These are phyloP conservation scores for Hypomecis atomaria DNA, from an alignment of 2,888 invertebrate genomes.

Conservation along the genomic window DNA sequence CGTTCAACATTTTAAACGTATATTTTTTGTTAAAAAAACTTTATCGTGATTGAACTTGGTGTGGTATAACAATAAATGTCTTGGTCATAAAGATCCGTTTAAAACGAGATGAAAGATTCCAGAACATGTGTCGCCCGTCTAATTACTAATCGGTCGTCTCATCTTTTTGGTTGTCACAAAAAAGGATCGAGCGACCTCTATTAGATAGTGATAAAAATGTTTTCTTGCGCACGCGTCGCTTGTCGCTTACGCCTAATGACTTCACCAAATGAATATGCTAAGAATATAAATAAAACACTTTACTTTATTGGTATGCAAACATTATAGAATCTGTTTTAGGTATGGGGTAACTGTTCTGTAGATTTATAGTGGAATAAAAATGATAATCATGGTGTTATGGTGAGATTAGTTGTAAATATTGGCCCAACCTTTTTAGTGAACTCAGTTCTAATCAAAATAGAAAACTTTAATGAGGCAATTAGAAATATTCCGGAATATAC, in stretches of 20 bases:
- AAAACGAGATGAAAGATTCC: constrained; percentile 72
- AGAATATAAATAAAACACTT: constrained; percentile 4
- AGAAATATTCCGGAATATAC: not conserved
- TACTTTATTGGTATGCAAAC: constrained; percentile 4
- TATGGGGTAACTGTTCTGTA: constrained; percentile 16
- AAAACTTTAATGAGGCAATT: constrained; percentile 6
- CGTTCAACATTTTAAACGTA: constrained; percentile 14
- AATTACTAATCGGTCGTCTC: constrained; percentile 80
- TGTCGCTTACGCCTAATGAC: constrained; percentile 5
- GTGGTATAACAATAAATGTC: constrained; percentile 58
- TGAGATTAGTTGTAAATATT: not conserved
- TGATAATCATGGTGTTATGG: not conserved
- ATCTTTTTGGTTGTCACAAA: constrained; percentile 71
- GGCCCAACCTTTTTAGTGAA: not conserved
- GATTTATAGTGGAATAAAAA: constrained; percentile 7
- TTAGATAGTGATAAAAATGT: constrained; percentile 62
- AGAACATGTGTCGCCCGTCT: constrained; percentile 81
- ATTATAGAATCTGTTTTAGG: not conserved
- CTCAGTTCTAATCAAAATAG: constrained; percentile 1
- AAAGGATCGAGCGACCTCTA: constrained; percentile 74
- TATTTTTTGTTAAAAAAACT: constrained; percentile 16
- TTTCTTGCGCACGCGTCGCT: constrained; percentile 66
- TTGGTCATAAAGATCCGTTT: constrained; percentile 62
- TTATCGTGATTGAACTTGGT: constrained; percentile 41
- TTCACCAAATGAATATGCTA: constrained; percentile 5